Evolutionary conservation across 2,113 vertebrate species (phyloP), one percentile per base, ranked within the genome.

Genomic region (Junco hyemalis): DNA sequence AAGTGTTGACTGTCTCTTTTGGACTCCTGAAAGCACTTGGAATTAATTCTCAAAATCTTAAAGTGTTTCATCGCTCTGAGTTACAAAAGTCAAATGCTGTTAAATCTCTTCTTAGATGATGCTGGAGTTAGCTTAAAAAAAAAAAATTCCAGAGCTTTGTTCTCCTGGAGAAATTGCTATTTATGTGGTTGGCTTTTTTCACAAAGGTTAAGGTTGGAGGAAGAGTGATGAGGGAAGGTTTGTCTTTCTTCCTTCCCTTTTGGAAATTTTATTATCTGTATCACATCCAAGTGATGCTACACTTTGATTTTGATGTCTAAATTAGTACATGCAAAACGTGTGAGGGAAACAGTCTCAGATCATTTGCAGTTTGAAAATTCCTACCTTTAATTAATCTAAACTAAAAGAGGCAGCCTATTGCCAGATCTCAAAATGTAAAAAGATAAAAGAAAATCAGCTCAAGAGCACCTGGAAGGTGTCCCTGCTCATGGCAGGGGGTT

Each of bases 21-120:
- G 19, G 47, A 45, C 63, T 54, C 26, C 47, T 90, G 45, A 94
- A 92, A 94, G 29, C 54, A 26, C 47, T 94, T 77, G 28, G 74
- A 94, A 68, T 86, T 88, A 80, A 59, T 82, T 80, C 26, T 88
- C 42, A 48, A 50, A 72, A 80, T 93, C 47, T 90, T 47, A 86
- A 88, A 88, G 24, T 0, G 0, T 83, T 90, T 73, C 60, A 31
- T 92, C 81, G 93, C 84, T 94, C 65, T 91, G 81, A 86, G 79
- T 84, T 88, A 71, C 12, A 29, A n/a, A 84, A 95, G 80, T 88
- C 92, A 94, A 90, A 86, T 68, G 60, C 21, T 78, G 56, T 96
- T 93, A 92, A 70, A 68, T 88, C 64, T 94, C 50, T 45, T 81
- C 56, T 57, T 44, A 66, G 51, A 63, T 74, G 56, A 50, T 0